Percentiles rank a stretch among this genome's conserved stretches.
Conservation (phyloP, 2,113 vertebrate species). For the Ranitomeya imitator region DNA sequence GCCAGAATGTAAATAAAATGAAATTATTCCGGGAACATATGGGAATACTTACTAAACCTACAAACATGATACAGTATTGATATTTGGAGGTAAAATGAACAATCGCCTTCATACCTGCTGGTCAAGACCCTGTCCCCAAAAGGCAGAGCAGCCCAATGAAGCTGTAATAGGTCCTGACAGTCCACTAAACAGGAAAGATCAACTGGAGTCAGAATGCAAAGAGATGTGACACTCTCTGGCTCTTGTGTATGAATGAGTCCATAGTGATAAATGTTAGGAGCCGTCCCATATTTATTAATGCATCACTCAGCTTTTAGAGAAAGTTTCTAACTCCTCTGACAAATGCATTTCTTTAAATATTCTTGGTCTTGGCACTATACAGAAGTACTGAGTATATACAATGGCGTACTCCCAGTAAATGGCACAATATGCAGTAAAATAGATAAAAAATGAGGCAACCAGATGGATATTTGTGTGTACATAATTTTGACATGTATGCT, state of each 20-base stretch:
- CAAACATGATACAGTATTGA: constrained; percentile 66
- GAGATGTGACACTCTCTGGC: background rate
- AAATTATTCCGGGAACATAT: constrained; percentile 77
- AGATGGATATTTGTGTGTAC: too few relatives aligned
- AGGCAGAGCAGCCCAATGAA: constrained; percentile 57
- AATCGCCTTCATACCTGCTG: constrained; percentile 66
- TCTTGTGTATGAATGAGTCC: background rate
- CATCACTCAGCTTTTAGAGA: background rate
- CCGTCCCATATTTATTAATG: background rate
- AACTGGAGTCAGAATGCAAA: constrained; percentile 8
- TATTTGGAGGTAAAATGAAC: constrained; percentile 66
- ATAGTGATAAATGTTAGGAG: background rate
- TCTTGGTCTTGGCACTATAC: too few relatives aligned
- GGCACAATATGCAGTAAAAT: too few relatives aligned
- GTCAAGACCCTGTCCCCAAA: constrained; percentile 62
- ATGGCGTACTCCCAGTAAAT: too few relatives aligned
- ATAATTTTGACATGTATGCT: too few relatives aligned
- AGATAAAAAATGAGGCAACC: too few relatives aligned
- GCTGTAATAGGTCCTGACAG: constrained; percentile 57
- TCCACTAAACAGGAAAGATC: constrained; percentile 52
- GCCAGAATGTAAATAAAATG: constrained; percentile 75
- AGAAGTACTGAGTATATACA: too few relatives aligned
- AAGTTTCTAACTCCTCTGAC: background rate
- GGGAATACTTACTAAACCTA: constrained; percentile 69
- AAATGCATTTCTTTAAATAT: background rate